Percentiles rank a stretch among this genome's conserved stretches.
These are phyloP conservation scores for Sinocyclocheilus anshuiensis DNA, from an alignment of 2,113 vertebrate genomes.

Conservation along the genomic window DNA sequence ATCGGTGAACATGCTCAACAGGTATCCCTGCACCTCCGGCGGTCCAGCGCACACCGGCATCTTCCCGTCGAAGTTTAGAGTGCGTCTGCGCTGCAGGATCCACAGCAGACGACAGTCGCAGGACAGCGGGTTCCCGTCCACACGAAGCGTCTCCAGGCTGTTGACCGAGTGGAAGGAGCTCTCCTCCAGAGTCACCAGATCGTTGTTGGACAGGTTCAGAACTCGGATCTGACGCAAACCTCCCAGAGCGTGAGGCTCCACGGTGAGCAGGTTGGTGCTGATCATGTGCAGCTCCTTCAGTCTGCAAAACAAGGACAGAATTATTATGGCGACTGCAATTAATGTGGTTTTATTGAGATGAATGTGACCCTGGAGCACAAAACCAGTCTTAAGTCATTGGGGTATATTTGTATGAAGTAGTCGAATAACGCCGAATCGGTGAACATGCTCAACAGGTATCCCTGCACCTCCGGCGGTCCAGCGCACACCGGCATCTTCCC, in stretches of 20 bases:
- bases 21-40: conserved; percentile 86
- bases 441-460: conserved; percentile 84
- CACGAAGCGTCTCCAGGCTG: conserved; percentile 91
- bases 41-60: conserved; percentile 90
- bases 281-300: conserved; percentile 95
- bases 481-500: conserved; percentile 90
- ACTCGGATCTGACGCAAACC: conserved; percentile 93
- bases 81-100: conserved; percentile 94
- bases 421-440: conserved; percentile 92
- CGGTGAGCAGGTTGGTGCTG: conserved; percentile 81
- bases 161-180: conserved; percentile 92
- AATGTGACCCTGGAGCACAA: too few relatives aligned
- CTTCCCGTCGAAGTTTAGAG: conserved; percentile 92
- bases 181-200: conserved; percentile 91
- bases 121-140: conserved; percentile 93
- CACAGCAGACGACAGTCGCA: conserved; percentile 98
- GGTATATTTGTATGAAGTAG: conserved; percentile 77
- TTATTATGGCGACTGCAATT: too few relatives aligned
- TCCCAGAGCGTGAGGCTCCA: conserved; percentile 87
- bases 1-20: conserved; percentile 87
- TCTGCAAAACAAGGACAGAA: neutral
- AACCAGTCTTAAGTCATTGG: too few relatives aligned
- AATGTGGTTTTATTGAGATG: neutral
- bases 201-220: conserved; percentile 92
- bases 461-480: conserved; percentile 86